Evolutionary conservation across 2,888 invertebrate genomes (phyloP).

Genomic region (Gymnoscelis rufifasciata): DNA sequence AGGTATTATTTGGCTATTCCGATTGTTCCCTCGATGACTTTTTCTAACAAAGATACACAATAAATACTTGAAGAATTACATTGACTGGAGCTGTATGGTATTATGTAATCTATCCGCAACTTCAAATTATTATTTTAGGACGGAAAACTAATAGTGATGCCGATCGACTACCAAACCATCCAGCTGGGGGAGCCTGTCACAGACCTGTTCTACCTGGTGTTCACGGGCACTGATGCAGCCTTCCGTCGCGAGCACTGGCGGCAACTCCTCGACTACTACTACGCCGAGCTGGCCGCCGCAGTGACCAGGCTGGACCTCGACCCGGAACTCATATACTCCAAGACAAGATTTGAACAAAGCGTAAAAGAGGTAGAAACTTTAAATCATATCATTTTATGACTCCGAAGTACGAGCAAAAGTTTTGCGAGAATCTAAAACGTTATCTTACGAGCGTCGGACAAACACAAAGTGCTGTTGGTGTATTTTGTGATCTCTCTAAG

Average conservation of each 20-base stretch:
- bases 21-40: no score
- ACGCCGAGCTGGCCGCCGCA: conserved; percentile 34
- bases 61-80: no score
- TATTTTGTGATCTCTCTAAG: no score
- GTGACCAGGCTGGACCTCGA: conserved; percentile 37
- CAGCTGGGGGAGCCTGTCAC: conserved; percentile 37
- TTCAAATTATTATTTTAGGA: no score
- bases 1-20: no score
- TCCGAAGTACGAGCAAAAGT: no score
- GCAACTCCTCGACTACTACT: conserved; percentile 35
- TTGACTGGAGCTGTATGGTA: no score
- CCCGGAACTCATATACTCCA: conserved; percentile 40
- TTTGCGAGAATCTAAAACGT: no score
- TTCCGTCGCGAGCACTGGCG: conserved; percentile 41
- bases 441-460: no score
- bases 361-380: conserved; percentile 39
- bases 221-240: conserved; percentile 46
- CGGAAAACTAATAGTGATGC: conserved; percentile 32
- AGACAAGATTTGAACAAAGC: conserved; percentile 42
- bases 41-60: no score
- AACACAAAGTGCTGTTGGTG: no score
- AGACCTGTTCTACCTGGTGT: conserved; percentile 49
- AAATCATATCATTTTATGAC: background rate
- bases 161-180: conserved; percentile 49
- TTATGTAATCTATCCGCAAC: no score